A percentile compares a stretch with the other conserved stretches of the same genome.
Conservation (phyloP, 2,888 invertebrate genomes). For the Callimorpha dominula region DNA sequence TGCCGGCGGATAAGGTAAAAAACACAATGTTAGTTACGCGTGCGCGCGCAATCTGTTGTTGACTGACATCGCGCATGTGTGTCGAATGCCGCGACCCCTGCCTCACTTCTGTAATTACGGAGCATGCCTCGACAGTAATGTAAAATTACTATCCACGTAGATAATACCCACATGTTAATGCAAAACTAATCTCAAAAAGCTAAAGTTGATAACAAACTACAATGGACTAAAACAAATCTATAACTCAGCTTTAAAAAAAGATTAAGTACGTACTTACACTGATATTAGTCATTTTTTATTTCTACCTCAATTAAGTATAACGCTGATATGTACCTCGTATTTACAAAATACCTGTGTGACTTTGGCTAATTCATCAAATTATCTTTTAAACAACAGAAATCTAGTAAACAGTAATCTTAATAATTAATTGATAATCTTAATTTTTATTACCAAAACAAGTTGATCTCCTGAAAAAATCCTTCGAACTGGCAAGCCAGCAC, state of each 20-base stretch:
- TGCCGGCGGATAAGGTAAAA: slow-evolving; percentile 77
- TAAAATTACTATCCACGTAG: slow-evolving; percentile 10
- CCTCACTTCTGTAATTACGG: slow-evolving; percentile 45
- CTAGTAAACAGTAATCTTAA: too few relatives aligned
- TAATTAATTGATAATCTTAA: too few relatives aligned
- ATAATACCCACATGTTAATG: slow-evolving; percentile 22
- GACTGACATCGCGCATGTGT: slow-evolving; percentile 78
- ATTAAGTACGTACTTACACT: too few relatives aligned
- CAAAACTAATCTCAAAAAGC: slow-evolving; percentile 22
- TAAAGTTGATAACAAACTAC: slow-evolving; percentile 12
- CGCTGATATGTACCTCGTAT: too few relatives aligned
- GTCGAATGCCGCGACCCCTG: slow-evolving; percentile 58
- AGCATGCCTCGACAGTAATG: slow-evolving; percentile 26
- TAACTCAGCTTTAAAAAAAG: background rate
- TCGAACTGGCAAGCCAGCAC: too few relatives aligned
- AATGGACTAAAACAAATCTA: background rate
- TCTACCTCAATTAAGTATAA: too few relatives aligned
- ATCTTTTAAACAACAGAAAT: too few relatives aligned
- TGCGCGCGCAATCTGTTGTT: slow-evolving; percentile 83
- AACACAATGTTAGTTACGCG: slow-evolving; percentile 70
- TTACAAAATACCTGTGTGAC: background rate
- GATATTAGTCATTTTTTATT: background rate
- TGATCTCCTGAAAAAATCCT: too few relatives aligned
- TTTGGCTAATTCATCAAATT: too few relatives aligned
- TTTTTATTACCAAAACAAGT: too few relatives aligned